These are phyloP conservation scores for Zeuzera pyrina DNA, from an alignment of 2,888 invertebrate genomes.

Conservation along the genomic window DNA sequence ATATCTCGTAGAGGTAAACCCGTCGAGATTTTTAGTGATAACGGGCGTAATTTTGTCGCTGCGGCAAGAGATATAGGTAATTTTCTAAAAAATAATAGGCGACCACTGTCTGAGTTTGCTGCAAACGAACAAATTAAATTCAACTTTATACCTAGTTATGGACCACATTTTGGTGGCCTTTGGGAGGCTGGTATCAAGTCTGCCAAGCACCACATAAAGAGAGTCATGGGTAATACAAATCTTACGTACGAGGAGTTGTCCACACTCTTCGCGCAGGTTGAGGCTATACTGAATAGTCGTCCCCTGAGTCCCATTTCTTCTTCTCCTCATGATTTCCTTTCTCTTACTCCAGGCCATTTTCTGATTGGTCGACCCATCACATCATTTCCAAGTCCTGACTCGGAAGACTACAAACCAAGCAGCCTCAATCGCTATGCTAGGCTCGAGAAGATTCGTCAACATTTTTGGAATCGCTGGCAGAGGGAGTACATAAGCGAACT, in stretches of 20 bases:
- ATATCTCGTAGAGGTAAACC: too few relatives aligned
- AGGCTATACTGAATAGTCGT: background rate
- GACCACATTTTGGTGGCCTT: too few relatives aligned
- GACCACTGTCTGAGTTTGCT: too few relatives aligned
- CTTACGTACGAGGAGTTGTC: too few relatives aligned
- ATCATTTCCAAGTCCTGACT: background rate
- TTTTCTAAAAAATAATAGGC: too few relatives aligned
- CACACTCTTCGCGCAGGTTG: background rate
- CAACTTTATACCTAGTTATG: too few relatives aligned
- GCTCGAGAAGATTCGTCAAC: background rate
- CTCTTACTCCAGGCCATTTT: background rate
- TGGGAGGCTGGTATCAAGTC: background rate
- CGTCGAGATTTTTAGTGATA: too few relatives aligned
- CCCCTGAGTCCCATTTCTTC: background rate
- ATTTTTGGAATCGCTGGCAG: background rate
- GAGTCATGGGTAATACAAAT: too few relatives aligned
- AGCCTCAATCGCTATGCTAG: background rate
- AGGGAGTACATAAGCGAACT: background rate
- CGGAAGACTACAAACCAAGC: background rate
- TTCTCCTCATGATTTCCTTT: background rate
- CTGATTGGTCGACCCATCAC: background rate
- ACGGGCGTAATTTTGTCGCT: too few relatives aligned
- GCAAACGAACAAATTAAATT: too few relatives aligned
- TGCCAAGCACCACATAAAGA: background rate
- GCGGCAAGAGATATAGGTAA: too few relatives aligned